Evolutionary conservation across 1,140 invertebrate species (phyloP).

Genomic region (Helicorthomorpha holstii): DNA sequence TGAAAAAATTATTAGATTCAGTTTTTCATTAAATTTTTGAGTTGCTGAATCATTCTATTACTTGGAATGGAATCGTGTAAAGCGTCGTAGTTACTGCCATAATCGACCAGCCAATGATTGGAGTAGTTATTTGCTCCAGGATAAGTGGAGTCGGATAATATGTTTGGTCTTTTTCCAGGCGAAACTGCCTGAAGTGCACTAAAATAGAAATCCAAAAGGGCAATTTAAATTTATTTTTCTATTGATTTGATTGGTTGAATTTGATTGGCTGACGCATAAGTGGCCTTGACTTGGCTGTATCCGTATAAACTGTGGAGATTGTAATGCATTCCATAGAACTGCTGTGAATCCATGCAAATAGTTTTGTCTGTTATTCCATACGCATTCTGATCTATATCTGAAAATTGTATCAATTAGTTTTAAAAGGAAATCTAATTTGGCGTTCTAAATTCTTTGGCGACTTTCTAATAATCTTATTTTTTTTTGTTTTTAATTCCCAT

Average conservation of each 20-base stretch:
- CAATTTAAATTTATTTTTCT: constrained; percentile 3
- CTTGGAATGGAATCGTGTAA: constrained; percentile 30
- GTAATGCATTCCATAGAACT: constrained; percentile 21
- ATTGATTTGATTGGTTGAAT: not conserved
- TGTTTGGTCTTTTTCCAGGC: constrained; percentile 18
- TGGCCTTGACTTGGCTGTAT: constrained; percentile 16
- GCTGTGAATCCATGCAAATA: constrained; percentile 17
- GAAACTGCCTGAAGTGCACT: constrained; percentile 7
- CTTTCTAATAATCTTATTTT: not conserved
- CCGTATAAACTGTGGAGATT: constrained; percentile 28
- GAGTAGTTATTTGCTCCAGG: constrained; percentile 32
- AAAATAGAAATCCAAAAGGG: constrained; percentile 7
- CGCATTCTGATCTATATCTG: constrained; percentile 21
- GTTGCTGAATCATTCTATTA: not conserved
- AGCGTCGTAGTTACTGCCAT: constrained; percentile 30
- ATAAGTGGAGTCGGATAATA: constrained; percentile 35
- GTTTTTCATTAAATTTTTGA: not conserved
- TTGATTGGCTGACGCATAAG: constrained; percentile 8
- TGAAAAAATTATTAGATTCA: constrained; percentile 22
- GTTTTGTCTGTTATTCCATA: constrained; percentile 20
- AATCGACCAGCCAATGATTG: constrained; percentile 40
- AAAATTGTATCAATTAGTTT: not conserved
- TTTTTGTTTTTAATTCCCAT: not conserved
- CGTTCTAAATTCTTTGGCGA: not conserved
- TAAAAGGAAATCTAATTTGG: not conserved